A percentile compares a stretch with the other conserved stretches of the same genome.
Conservation (phyloP, 1,140 invertebrate genomes). For the Aphis craccivora region DNA sequence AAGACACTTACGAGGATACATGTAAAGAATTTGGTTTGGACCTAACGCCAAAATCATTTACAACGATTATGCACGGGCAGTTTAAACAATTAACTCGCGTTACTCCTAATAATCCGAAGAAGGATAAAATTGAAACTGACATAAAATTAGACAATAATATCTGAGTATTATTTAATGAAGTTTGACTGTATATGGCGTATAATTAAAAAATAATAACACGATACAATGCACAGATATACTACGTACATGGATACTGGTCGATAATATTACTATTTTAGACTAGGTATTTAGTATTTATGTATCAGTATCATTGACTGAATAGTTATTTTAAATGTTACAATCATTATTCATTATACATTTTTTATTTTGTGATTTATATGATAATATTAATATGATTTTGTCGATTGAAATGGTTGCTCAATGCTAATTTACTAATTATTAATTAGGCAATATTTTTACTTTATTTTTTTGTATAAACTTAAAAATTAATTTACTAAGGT, state of each 20-base stretch:
- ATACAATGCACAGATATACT: neutral
- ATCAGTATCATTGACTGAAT: neutral
- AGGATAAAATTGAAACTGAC: neutral
- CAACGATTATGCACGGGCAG: conserved; percentile 74
- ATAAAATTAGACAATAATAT: neutral
- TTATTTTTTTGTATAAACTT: neutral
- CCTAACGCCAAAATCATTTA: conserved; percentile 67
- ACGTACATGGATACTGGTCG: neutral
- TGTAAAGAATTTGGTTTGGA: conserved; percentile 74
- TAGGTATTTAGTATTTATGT: too few species aligned
- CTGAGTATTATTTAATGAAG: neutral
- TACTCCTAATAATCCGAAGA: conserved; percentile 26
- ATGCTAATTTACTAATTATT: neutral
- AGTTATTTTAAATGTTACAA: neutral
- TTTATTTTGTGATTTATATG: neutral
- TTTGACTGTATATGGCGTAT: neutral
- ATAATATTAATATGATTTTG: neutral
- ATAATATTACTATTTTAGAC: neutral
- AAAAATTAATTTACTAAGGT: neutral
- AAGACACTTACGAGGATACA: conserved; percentile 72
- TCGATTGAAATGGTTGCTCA: neutral
- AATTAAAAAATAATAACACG: neutral
- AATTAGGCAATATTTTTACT: neutral
- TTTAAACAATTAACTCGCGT: conserved; percentile 72
- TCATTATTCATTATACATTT: neutral